A percentile compares a stretch with the other conserved stretches of the same genome.
Evolutionary conservation across 2,888 invertebrate species (phyloP).

Genomic region (Cetonia aurata): DNA sequence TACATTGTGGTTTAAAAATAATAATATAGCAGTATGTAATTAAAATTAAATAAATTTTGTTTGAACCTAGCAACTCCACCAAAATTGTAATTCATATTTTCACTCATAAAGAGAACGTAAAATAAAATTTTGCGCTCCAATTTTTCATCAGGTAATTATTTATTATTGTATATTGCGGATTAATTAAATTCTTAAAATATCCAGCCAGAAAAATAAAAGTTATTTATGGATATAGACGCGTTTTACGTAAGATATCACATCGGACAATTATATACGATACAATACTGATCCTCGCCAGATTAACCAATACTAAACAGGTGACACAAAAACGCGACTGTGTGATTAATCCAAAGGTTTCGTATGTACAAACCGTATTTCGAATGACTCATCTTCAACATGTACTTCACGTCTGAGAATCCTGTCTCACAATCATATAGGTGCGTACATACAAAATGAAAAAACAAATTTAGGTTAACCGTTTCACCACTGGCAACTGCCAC

Average conservation of each 20-base stretch:
- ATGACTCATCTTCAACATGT: too few species aligned
- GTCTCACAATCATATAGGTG: not conserved
- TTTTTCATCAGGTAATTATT: too few species aligned
- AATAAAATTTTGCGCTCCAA: too few species aligned
- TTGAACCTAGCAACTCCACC: too few species aligned
- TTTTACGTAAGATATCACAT: too few species aligned
- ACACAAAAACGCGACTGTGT: not conserved
- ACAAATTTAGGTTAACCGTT: constrained; percentile 28
- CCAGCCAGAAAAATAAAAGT: too few species aligned
- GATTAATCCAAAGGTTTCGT: not conserved
- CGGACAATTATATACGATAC: not conserved
- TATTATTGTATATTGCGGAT: too few species aligned
- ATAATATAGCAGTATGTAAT: too few species aligned
- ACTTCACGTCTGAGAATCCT: constrained; percentile 1
- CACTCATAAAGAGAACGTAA: not conserved
- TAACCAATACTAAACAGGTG: not conserved
- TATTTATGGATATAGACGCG: too few species aligned
- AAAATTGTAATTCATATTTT: too few species aligned
- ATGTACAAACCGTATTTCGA: constrained; percentile 9
- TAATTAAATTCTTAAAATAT: not conserved
- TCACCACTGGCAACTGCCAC: constrained; percentile 25
- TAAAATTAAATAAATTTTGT: too few species aligned
- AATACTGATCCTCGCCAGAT: not conserved
- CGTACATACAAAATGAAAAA: not conserved
- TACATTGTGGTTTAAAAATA: too few species aligned